Base-by-base conservation (phyloP, 1,140 invertebrate species). In the Drosophila bocki region DNA sequence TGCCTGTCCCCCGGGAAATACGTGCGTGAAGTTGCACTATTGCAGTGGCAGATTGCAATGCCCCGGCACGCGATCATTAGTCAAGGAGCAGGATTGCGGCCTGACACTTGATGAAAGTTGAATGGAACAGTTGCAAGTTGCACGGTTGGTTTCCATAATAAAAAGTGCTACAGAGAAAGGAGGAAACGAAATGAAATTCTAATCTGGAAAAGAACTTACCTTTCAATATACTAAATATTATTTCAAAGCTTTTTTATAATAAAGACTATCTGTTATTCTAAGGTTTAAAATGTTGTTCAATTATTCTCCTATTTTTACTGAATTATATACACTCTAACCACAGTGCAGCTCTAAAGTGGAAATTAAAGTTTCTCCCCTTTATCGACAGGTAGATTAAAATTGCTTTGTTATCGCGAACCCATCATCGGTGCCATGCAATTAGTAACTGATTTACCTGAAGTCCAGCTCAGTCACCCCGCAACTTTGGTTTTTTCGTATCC, bases 1-100 rank as follows among this genome's bases (percentile, higher is more conserved):
- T 78, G 45, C 64, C 50, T 53, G 41, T 72, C 69, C 42, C 51
- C 17, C 45, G 63, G 70, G 53, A 53, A 61, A 60, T 82, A 71
- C 67, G 71, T 82, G 80, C 83, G 69, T 87, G 62, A 79, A 65
- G 54, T 81, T 51, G 50, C 80, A 75, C 53, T 68, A 71, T 78
- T 76, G 74, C 63, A 78, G 41, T 88, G 78, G 78, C 60, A 70
- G 63, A 75, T 84, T 75, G 81, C 81, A 76, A 67, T 70, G 45
- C 75, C 82, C 75, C 79, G 86, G 75, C 85, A 90, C 85, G 85
- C 85, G 86, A 90, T 90, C 85, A 90, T 90, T 90, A 91, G 85
- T 90, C 82, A 85, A 60, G 58, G 29, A 75, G 42, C 68, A 81
- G 71, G 56, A 65, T 26, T 56, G 57, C 54, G 65, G 50, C 50